Evolutionary conservation across 2,113 vertebrate species (phyloP).

Genomic region (Tupaia tana): DNA sequence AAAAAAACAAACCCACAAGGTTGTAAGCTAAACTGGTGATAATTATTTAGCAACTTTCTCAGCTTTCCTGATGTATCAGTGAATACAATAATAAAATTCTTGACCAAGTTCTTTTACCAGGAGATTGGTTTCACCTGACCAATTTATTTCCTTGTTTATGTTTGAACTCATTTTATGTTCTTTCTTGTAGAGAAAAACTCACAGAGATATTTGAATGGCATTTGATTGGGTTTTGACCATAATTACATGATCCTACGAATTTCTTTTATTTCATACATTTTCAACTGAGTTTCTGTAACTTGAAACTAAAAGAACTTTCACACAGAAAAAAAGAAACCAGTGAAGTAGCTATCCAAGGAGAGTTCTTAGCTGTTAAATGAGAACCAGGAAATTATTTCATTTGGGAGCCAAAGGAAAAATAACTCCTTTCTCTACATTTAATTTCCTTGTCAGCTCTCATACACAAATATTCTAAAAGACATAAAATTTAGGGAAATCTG

Average conservation of each 20-base stretch:
- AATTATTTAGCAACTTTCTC: neutral
- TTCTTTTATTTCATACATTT: neutral
- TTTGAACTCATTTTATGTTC: neutral
- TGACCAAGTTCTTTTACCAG: neutral
- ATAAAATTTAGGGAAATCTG: neutral
- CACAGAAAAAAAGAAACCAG: neutral
- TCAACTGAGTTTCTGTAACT: neutral
- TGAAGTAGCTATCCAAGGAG: neutral
- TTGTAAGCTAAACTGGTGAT: neutral
- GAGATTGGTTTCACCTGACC: neutral
- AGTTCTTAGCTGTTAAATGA: neutral
- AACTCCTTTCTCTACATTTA: neutral
- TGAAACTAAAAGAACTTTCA: neutral
- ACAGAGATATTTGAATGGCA: neutral
- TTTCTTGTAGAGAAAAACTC: neutral
- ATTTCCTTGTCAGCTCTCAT: neutral
- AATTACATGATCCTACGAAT: neutral
- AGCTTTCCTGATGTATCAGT: neutral
- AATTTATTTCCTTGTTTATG: neutral
- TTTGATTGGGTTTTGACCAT: neutral
- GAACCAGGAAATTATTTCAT: neutral
- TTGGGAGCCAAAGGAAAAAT: neutral
- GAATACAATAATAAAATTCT: no score
- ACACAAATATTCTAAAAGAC: neutral
- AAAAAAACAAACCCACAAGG: no score